Base-by-base conservation (phyloP, 2,797 vertebrate genomes). In the Antennarius maculatus region DNA sequence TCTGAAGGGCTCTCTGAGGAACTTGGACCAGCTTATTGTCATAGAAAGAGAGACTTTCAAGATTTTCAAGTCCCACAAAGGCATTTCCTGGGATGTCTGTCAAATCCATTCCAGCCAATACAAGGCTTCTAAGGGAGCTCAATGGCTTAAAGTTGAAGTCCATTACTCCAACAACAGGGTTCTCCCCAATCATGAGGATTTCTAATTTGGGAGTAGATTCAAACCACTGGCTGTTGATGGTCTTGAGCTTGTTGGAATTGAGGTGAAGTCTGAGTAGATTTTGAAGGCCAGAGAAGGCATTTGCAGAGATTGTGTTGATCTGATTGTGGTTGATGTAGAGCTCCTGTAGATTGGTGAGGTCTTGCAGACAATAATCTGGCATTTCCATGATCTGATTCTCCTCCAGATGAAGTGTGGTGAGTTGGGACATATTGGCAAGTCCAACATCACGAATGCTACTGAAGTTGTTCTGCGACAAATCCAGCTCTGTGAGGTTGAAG, bases 321-420 rank as follows among this genome's bases (percentile, higher is more conserved):
- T 97, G 97, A 92, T 99, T 99, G 84, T 99, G 97, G 62, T 99
- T 99, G 76, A 99, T 97, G 67, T 99, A 99, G 46, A 99, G 95
- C 85, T 99, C 97, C 82, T 99, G 97, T 64, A 99, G 92, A 69
- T 95, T 97, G 89, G 87, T 92, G 43, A 99, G 95, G 85, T 96
- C 96, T 74, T 96, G 96, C 80, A 99, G 90, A 82, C 96, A 97
- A 84, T 94, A 95, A 87, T 98, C 95, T 0, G 94, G 93, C 97
- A 99, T 96, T 86, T 99, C 96, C 0, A 89, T 91, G 54, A 99
- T 95, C 88, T 98, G 96, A 83, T 99, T 99, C 82, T 99, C 97
- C 86, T 99, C 97, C 74, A 99, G 83, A 82, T 99, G 97, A 64
- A 99, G 92, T 0, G 97, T 99, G 0, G 97, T 98, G 15, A 99